A percentile compares a stretch with the other conserved stretches of the same genome.
Conservation (phyloP, 2,888 invertebrate genomes). For the Neria commutata region DNA sequence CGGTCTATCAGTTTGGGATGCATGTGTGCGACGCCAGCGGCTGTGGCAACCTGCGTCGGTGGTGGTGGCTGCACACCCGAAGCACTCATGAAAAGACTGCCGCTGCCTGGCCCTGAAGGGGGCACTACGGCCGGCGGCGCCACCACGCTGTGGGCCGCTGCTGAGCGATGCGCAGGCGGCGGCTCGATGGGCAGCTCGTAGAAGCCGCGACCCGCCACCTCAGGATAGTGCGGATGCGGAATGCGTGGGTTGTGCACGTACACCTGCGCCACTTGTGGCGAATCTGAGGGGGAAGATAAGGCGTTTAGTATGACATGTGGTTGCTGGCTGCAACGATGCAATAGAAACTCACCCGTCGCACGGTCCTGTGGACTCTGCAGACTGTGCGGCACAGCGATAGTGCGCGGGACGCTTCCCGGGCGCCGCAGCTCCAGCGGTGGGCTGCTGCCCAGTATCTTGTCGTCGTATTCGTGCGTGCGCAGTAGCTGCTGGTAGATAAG, state of each 20-base stretch:
- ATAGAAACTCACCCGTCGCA: constrained; percentile 66
- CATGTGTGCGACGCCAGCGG: constrained; percentile 41
- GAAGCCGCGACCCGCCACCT: constrained; percentile 59
- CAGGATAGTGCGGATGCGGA: constrained; percentile 61
- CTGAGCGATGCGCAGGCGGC: constrained; percentile 66
- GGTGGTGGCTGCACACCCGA: constrained; percentile 36
- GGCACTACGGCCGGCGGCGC: constrained; percentile 51
- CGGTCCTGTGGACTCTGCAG: constrained; percentile 75
- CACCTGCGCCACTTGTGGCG: constrained; percentile 73
- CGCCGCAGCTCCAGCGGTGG: constrained; percentile 77
- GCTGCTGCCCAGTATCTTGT: constrained; percentile 68
- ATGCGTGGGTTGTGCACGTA: constrained; percentile 66
- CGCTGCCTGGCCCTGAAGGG: constrained; percentile 36
- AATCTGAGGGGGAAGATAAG: constrained; percentile 61
- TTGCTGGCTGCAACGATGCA: no score
- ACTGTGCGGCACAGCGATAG: constrained; percentile 71
- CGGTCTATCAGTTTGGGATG: constrained; percentile 57
- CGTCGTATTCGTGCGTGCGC: constrained; percentile 63
- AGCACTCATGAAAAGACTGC: constrained; percentile 43
- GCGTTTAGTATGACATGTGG: not conserved
- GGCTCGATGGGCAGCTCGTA: constrained; percentile 67
- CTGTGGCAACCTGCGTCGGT: constrained; percentile 20
- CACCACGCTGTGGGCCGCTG: constrained; percentile 59
- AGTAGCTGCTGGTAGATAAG: constrained; percentile 63
- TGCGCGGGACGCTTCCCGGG: constrained; percentile 66